Percentiles rank a stretch among this genome's conserved stretches.
Conservation (phyloP, 2,888 invertebrate genomes). For the Flexamia atlantica region DNA sequence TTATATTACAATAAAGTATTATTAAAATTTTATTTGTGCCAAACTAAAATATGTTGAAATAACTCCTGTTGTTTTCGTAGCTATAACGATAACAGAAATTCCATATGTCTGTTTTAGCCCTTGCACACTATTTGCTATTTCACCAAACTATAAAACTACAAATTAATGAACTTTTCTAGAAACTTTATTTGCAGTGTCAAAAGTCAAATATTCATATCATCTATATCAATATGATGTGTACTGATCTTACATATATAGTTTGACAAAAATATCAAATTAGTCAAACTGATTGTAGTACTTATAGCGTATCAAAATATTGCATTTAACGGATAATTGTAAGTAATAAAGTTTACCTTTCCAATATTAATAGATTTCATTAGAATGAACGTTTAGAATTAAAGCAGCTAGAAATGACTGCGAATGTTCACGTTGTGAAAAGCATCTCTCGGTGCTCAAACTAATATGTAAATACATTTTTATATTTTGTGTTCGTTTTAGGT, state of each 20-base stretch:
- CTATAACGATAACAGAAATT: no score
- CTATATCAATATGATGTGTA: no score
- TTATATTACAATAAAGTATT: no score
- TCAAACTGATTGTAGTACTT: not conserved
- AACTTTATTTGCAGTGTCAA: no score
- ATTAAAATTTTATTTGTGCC: no score
- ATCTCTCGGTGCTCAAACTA: not conserved
- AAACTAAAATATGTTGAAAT: no score
- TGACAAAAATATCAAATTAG: not conserved
- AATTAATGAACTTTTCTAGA: no score
- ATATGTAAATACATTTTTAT: slow-evolving; percentile 42
- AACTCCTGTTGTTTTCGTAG: no score
- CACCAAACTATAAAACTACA: no score
- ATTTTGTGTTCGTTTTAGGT: slow-evolving; percentile 41
- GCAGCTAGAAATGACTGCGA: not conserved
- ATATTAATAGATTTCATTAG: not conserved
- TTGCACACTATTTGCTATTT: no score
- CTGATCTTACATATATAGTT: not conserved
- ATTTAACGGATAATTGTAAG: not conserved
- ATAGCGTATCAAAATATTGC: not conserved
- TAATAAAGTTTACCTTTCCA: not conserved
- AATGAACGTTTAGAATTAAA: not conserved
- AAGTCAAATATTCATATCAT: no score
- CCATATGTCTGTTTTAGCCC: no score
- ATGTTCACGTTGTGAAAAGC: not conserved